phyloP scores from a whole-genome alignment of 2,888 invertebrate species.

The Entomobrya proxima region DNA sequence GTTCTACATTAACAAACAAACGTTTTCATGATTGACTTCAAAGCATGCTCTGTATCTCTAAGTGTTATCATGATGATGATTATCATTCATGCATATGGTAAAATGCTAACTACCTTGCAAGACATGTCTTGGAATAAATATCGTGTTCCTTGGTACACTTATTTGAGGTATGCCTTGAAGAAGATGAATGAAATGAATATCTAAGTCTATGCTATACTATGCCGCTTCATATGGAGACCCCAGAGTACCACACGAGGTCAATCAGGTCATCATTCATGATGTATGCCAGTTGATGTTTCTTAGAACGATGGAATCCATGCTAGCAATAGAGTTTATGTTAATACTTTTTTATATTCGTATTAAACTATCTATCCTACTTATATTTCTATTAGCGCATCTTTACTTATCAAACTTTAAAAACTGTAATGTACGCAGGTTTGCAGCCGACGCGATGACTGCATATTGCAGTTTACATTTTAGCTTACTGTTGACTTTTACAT shows the following conservation, averaged over 20 bases:
- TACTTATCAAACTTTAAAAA: neutral
- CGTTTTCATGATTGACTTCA: no score
- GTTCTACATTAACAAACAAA: no score
- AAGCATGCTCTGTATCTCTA: no score
- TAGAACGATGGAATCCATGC: neutral
- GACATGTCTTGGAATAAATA: no score
- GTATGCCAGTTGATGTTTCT: neutral
- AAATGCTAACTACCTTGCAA: no score
- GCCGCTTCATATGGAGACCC: no score
- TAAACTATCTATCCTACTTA: neutral
- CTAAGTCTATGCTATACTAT: no score
- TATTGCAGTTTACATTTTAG: slow-evolving; percentile 34
- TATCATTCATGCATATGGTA: no score
- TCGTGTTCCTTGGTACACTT: no score
- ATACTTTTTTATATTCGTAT: neutral
- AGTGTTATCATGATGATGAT: no score
- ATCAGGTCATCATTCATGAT: slow-evolving; percentile 52
- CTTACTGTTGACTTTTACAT: slow-evolving; percentile 66
- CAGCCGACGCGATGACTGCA: slow-evolving; percentile 58
- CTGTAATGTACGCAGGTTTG: neutral
- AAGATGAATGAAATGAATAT: no score
- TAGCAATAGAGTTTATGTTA: neutral
- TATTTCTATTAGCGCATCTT: neutral
- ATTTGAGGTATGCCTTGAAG: no score
- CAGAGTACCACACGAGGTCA: slow-evolving; percentile 58